phyloP scores from a whole-genome alignment of 2,888 invertebrate species.

The Gibbula magus region DNA sequence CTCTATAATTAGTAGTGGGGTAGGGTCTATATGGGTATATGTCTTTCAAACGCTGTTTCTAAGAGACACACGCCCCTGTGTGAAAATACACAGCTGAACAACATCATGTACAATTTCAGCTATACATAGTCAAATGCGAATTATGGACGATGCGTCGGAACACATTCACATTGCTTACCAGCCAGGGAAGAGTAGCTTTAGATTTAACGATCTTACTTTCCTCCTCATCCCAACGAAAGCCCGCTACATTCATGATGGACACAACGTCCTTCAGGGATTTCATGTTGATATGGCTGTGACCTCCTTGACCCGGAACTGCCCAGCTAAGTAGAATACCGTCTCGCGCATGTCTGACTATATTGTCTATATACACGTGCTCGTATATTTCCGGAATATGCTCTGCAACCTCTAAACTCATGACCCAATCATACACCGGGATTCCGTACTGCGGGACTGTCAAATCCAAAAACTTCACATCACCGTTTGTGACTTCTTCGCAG shows the following conservation, averaged over 20 bases:
- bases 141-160: slow-evolving; percentile 25
- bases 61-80: too few relatives aligned
- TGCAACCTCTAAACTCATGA: slow-evolving; percentile 52
- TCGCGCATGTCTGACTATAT: slow-evolving; percentile 45
- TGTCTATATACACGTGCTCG: slow-evolving; percentile 49
- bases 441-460: slow-evolving; percentile 54
- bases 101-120: too few relatives aligned
- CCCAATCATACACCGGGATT: slow-evolving; percentile 50
- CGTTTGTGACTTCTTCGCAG: slow-evolving; percentile 46
- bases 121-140: too few relatives aligned
- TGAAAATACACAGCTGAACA: too few relatives aligned
- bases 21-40: too few relatives aligned
- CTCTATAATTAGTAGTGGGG: too few relatives aligned
- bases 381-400: slow-evolving; percentile 52
- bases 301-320: slow-evolving; percentile 51
- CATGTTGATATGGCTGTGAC: slow-evolving; percentile 49
- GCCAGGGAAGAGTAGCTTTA: slow-evolving; percentile 40
- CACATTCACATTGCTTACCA: slow-evolving; percentile 43
- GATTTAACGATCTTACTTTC: slow-evolving; percentile 33
- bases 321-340: slow-evolving; percentile 53
- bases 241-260: slow-evolving; percentile 34
- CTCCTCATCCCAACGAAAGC: slow-evolving; percentile 36
- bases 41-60: too few relatives aligned
- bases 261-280: slow-evolving; percentile 40
- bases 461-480: slow-evolving; percentile 49